A percentile compares a stretch with the other conserved stretches of the same genome.
These are phyloP conservation scores for Eurosta solidaginis DNA, from an alignment of 1,140 invertebrate species.

Conservation along the genomic window DNA sequence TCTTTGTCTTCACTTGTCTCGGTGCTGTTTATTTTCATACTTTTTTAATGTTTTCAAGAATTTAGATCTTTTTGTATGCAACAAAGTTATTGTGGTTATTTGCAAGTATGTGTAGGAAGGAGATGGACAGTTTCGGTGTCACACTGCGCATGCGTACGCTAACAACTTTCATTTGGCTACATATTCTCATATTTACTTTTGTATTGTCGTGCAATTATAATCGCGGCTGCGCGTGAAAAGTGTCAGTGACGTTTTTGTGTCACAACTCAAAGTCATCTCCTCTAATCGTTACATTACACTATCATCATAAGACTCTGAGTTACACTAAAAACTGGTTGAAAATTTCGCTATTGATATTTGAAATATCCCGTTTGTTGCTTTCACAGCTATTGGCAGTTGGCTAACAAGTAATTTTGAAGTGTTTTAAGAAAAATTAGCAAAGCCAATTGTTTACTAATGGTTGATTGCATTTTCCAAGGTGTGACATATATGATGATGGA, in stretches of 20 bases:
- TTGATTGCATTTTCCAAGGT: no score
- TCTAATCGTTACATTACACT: not conserved
- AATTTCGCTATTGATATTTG: not conserved
- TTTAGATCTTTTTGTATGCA: no score
- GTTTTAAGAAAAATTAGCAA: no score
- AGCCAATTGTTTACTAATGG: no score
- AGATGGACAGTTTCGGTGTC: not conserved
- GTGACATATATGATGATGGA: no score
- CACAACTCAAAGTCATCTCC: not conserved
- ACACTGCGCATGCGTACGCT: not conserved
- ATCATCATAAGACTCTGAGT: not conserved
- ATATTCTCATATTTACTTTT: not conserved
- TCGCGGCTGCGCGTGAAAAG: not conserved
- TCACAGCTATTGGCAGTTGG: not conserved
- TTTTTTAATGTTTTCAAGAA: not conserved
- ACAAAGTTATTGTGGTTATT: no score
- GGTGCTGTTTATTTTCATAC: not conserved
- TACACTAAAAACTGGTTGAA: conserved; percentile 8
- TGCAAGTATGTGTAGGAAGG: not conserved
- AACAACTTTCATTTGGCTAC: not conserved
- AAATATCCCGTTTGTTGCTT: conserved; percentile 14
- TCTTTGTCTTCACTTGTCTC: not conserved
- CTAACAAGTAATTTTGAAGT: not conserved
- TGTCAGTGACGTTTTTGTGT: conserved; percentile 15
- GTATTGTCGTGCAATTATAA: not conserved